phyloP scores from a whole-genome alignment of 2,797 vertebrate genomes.

The Perodicticus potto region DNA sequence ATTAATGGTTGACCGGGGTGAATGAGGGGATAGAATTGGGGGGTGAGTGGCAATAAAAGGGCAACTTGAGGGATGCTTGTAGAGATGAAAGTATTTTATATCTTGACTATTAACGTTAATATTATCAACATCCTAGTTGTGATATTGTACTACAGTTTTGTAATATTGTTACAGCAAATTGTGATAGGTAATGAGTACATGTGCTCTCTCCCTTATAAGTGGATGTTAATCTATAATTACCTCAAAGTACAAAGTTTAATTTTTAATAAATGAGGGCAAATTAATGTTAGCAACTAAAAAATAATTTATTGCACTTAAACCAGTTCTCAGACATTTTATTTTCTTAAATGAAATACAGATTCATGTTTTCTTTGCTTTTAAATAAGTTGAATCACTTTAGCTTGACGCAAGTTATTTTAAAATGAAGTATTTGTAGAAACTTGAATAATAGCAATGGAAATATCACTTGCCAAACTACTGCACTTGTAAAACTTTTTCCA shows the following conservation, averaged over 20 bases:
- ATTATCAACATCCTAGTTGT: background rate
- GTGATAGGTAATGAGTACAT: background rate
- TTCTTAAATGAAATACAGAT: constrained; percentile 40
- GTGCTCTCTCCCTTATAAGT: background rate
- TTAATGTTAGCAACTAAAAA: constrained; percentile 20
- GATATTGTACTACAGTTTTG: background rate
- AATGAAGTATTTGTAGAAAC: constrained; percentile 41
- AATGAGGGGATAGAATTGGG: background rate
- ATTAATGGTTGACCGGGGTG: background rate
- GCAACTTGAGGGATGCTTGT: background rate
- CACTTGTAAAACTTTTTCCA: constrained; percentile 20
- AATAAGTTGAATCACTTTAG: constrained; percentile 31
- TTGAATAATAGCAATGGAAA: constrained; percentile 26
- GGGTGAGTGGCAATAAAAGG: background rate
- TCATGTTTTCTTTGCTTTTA: constrained; percentile 36
- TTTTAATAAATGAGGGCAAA: background rate
- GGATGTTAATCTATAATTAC: background rate
- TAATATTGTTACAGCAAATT: background rate
- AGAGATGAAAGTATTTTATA: background rate
- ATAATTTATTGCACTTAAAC: constrained; percentile 13
- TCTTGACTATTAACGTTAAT: background rate
- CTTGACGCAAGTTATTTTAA: constrained; percentile 32
- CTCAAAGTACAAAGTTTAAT: background rate
- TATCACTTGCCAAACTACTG: constrained; percentile 14
- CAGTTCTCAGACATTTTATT: constrained; percentile 1